phyloP scores from a whole-genome alignment of 2,797 vertebrate genomes.

The Parambassis ranga region DNA sequence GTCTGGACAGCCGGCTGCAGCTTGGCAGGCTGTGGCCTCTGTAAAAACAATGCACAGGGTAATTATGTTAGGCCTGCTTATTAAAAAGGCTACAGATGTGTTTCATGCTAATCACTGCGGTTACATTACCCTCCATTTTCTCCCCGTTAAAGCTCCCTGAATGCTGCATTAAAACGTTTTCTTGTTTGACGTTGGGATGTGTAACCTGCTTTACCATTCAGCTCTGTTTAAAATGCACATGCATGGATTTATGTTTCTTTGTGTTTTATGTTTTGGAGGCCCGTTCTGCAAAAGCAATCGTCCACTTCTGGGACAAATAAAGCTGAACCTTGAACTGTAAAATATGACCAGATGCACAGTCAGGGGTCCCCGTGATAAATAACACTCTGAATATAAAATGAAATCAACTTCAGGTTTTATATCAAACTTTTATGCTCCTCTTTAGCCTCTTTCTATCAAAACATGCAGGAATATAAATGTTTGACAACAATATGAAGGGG shows the following conservation, averaged over 20 bases:
- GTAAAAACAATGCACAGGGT: conserved; percentile 61
- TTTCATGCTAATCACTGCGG: conserved; percentile 51
- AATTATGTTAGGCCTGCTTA: conserved; percentile 42
- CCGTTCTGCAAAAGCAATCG: conserved; percentile 10
- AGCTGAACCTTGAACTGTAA: conserved; percentile 3
- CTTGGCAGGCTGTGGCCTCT: conserved; percentile 46
- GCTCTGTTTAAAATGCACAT: background rate
- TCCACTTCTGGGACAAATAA: conserved; percentile 10
- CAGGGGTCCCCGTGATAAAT: background rate
- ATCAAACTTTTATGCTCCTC: background rate
- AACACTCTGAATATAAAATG: background rate
- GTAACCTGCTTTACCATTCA: conserved; percentile 16
- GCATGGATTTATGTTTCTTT: background rate
- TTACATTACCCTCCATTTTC: conserved; percentile 38
- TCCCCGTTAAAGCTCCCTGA: conserved; percentile 11
- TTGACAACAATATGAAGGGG: background rate
- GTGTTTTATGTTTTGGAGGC: background rate
- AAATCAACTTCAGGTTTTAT: background rate
- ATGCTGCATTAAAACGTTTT: background rate
- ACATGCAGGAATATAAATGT: background rate
- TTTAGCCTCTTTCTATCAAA: background rate
- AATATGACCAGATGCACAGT: background rate
- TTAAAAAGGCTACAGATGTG: conserved; percentile 66
- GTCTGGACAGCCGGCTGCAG: conserved; percentile 29
- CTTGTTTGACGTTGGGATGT: background rate